Base-by-base conservation (phyloP, 1,140 invertebrate genomes). In the Drosophila obscura region DNA sequence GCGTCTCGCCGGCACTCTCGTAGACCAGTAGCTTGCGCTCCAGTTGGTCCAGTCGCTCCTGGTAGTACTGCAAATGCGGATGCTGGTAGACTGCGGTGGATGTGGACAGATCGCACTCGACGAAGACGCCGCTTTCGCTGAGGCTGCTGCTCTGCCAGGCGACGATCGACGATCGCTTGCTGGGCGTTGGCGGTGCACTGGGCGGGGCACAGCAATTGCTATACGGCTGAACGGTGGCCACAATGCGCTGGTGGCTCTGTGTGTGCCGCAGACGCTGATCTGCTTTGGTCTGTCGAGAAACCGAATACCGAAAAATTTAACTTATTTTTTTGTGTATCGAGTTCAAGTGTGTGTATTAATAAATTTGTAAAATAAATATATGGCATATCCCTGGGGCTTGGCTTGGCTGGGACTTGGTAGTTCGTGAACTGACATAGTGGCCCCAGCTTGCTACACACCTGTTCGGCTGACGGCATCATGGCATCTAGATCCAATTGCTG, bases 111-210 rank as follows among this genome's bases (percentile, higher is more conserved):
- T 91, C 90, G 46, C 85, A 91, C 49, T 91, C 90, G 3, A 95
- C 94, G 77, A 95, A 95, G 61, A 95, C 94, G 26, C 94, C 94
- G 74, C 94, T 95, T 74, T 95, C 94, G 84, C 94, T 94, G 19
- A 95, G 84, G 58, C 92, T 91, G 46, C 80, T 89, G 22, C 64
- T 90, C 35, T 88, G 82, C 90, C 90, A 91, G 44, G 76, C 35
- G 55, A 39, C 35, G 55, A 39, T 39, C 35, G 35, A 39, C 4
- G 35, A 13, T 13, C 80, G 76, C 46, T 84, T 84, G 31, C 53
- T 81, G 22, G 81, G 81, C 46, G 81, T 84, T 43, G 81, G 66
- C 4, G 81, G 81, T 5, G 64, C 50, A 39, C 73, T 81, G 68
- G 88, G 80, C 50, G 80, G 77, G 24, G 80, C 60, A 77, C 89